Evolutionary conservation across 2,888 invertebrate species (phyloP).

Genomic region (Platycheirus albimanus): DNA sequence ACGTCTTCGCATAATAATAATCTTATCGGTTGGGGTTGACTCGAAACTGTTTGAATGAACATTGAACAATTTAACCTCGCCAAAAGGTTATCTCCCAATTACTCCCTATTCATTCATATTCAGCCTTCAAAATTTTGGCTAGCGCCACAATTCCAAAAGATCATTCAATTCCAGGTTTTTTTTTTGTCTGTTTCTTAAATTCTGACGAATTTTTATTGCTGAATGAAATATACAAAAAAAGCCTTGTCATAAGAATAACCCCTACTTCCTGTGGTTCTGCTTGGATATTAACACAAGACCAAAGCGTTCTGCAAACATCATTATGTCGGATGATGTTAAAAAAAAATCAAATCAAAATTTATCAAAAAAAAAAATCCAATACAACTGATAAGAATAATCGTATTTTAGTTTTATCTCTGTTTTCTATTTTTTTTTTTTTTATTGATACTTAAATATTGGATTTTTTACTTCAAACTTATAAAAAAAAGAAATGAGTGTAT

Average conservation of each 20-base stretch:
- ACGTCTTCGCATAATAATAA: neutral
- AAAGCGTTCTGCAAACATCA: constrained; percentile 5
- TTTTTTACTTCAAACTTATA: constrained; percentile 1
- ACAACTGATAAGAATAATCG: constrained; percentile 9
- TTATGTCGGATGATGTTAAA: neutral
- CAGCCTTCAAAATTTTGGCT: neutral
- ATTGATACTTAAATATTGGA: constrained; percentile 35
- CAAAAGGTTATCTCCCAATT: constrained; percentile 2
- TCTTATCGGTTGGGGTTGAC: neutral
- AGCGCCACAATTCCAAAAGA: neutral
- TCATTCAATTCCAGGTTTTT: no score
- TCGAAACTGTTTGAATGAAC: neutral
- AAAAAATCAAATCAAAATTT: constrained; percentile 8
- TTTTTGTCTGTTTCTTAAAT: no score
- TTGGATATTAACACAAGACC: constrained; percentile 25
- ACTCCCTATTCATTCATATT: neutral
- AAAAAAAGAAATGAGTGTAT: neutral
- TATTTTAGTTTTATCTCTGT: constrained; percentile 20
- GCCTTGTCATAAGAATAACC: neutral
- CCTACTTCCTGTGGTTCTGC: constrained; percentile 10
- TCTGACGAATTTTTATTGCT: neutral
- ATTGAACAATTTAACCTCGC: neutral
- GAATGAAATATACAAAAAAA: neutral
- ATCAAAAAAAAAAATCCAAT: constrained; percentile 19
- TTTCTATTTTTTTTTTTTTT: constrained; percentile 16